phyloP scores from a whole-genome alignment of 2,113 vertebrate genomes.

The Otolemur garnettii region DNA sequence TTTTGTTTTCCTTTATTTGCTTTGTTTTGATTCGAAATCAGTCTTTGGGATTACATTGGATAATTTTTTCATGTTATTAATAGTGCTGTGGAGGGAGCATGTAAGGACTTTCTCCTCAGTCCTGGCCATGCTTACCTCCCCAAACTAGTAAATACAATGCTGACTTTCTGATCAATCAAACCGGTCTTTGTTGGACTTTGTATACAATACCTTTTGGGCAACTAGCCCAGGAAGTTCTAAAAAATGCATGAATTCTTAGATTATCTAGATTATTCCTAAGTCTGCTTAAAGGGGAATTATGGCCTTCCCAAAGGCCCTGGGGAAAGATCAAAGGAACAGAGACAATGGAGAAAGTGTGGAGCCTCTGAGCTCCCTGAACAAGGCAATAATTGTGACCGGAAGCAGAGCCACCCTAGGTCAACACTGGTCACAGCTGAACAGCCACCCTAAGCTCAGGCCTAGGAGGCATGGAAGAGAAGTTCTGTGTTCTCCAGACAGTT shows the following conservation, averaged over 20 bases:
- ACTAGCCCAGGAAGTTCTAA: conserved; percentile 58
- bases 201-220: conserved; percentile 22
- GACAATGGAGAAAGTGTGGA: neutral
- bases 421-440: conserved; percentile 44
- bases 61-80: conserved; percentile 69
- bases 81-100: conserved; percentile 50
- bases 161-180: conserved; percentile 49
- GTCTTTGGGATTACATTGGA: conserved; percentile 64
- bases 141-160: conserved; percentile 11
- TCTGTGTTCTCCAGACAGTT: conserved; percentile 11
- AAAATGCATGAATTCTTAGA: conserved; percentile 59
- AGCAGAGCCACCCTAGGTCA: neutral
- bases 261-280: conserved; percentile 69
- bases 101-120: conserved; percentile 63
- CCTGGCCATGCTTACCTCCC: neutral
- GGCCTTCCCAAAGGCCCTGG: conserved; percentile 48
- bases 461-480: neutral
- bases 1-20: conserved; percentile 75
- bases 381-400: conserved; percentile 10
- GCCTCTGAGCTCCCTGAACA: conserved; percentile 23
- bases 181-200: conserved; percentile 10
- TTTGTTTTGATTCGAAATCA: conserved; percentile 73
- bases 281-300: conserved; percentile 70
- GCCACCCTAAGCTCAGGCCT: neutral
- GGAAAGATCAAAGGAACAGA: conserved; percentile 61